Evolutionary conservation across 2,797 vertebrate genomes (phyloP).

Genomic region (Acanthornis magna): DNA sequence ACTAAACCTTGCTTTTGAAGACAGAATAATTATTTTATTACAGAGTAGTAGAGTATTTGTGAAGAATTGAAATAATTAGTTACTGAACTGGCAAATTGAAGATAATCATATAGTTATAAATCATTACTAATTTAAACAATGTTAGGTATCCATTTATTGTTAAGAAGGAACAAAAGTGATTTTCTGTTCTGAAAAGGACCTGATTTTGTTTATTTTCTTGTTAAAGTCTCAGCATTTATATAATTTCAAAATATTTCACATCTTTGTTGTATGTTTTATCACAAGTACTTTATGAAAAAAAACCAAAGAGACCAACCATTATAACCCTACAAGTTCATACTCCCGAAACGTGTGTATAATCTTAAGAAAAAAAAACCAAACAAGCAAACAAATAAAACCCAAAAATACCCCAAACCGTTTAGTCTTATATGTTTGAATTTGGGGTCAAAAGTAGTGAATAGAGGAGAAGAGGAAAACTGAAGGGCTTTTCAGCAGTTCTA

Average conservation of each 20-base stretch:
- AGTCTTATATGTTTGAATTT: background rate
- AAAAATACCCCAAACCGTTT: accelerated
- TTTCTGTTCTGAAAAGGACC: background rate
- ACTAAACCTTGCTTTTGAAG: background rate
- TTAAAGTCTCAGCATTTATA: background rate
- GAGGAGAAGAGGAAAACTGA: background rate
- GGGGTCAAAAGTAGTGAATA: background rate
- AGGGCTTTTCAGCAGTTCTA: background rate
- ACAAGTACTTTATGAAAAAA: background rate
- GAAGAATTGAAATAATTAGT: background rate
- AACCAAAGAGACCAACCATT: accelerated
- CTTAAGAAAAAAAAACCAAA: background rate
- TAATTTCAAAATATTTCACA: background rate
- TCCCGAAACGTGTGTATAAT: background rate
- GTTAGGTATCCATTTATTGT: background rate
- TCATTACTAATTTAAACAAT: background rate
- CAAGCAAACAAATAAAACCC: background rate
- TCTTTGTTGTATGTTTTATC: background rate
- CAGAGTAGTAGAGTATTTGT: background rate
- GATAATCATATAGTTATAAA: background rate
- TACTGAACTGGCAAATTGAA: background rate
- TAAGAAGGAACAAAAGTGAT: background rate
- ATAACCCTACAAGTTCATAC: background rate
- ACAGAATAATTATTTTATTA: background rate
- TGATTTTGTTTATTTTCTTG: background rate